phyloP scores from a whole-genome alignment of 2,113 vertebrate genomes.

The Gambusia holbrooki region DNA sequence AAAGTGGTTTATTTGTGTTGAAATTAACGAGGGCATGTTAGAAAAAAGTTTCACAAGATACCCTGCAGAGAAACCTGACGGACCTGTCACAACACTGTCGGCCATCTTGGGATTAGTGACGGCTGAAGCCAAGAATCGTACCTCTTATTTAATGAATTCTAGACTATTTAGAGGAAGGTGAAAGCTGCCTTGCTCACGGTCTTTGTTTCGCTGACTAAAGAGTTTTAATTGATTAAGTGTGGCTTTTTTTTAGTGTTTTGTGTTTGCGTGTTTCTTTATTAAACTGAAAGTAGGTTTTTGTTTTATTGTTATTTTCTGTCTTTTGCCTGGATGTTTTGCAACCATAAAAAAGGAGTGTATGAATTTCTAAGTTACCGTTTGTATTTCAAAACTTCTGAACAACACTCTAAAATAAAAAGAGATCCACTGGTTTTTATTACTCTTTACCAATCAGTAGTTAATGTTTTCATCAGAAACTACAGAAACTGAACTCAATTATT shows the following conservation, averaged over 20 bases:
- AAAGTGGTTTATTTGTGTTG: slow-evolving; percentile 60
- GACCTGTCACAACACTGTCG: slow-evolving; percentile 74
- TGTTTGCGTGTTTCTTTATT: slow-evolving; percentile 73
- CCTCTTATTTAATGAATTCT: slow-evolving; percentile 78
- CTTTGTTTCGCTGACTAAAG: slow-evolving; percentile 60
- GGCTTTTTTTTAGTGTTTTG: slow-evolving; percentile 67
- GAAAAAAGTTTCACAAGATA: slow-evolving; percentile 62
- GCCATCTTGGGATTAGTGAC: slow-evolving; percentile 59
- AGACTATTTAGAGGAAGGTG: slow-evolving; percentile 62
- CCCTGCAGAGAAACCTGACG: slow-evolving; percentile 63
- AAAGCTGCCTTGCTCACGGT: slow-evolving; percentile 59
- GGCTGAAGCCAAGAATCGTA: slow-evolving; percentile 67
- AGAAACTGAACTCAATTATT: slow-evolving; percentile 16
- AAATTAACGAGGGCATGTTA: slow-evolving; percentile 63
- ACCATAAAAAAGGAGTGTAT: slow-evolving; percentile 52
- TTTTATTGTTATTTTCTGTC: slow-evolving; percentile 14
- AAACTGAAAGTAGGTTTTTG: slow-evolving; percentile 65
- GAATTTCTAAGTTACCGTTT: slow-evolving; percentile 64
- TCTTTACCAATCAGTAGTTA: slow-evolving; percentile 32
- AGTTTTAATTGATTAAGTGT: slow-evolving; percentile 50
- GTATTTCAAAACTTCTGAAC: slow-evolving; percentile 62
- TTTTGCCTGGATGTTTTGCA: slow-evolving; percentile 57
- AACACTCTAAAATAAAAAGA: slow-evolving; percentile 46
- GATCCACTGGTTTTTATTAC: slow-evolving; percentile 42
- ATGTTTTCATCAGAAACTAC: slow-evolving; percentile 38